These are phyloP conservation scores for Anarrhichthys ocellatus DNA, from an alignment of 2,113 vertebrate genomes.

Conservation along the genomic window DNA sequence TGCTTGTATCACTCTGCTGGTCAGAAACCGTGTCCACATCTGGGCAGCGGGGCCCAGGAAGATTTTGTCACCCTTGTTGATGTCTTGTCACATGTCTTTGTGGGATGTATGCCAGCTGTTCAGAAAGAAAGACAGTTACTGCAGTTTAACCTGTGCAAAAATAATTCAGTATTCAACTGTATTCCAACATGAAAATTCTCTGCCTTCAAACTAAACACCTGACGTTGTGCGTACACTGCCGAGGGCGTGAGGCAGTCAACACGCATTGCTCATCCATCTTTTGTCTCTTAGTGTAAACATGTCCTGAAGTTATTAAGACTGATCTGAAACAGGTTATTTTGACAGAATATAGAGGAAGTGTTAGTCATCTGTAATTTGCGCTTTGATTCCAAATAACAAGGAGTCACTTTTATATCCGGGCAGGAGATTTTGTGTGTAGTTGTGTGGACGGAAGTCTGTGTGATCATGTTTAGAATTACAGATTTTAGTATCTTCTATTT, in stretches of 20 bases:
- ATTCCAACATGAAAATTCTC: neutral
- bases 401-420: neutral
- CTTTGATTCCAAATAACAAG: neutral
- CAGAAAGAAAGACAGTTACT: neutral
- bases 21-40: neutral
- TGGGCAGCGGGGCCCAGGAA: neutral
- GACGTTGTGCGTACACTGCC: slow-evolving; percentile 42
- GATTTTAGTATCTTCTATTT: neutral
- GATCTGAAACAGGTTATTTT: slow-evolving; percentile 15
- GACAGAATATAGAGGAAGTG: neutral
- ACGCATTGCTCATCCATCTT: slow-evolving; percentile 55
- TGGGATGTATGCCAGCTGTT: neutral
- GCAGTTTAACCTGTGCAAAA: neutral
- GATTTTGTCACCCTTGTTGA: neutral
- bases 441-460: slow-evolving; percentile 1
- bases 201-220: slow-evolving; percentile 29
- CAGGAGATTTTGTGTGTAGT: neutral
- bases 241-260: slow-evolving; percentile 34
- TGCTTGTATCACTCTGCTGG: neutral
- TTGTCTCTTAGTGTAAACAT: slow-evolving; percentile 60
- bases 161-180: neutral
- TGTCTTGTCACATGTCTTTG: neutral
- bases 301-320: slow-evolving; percentile 4
- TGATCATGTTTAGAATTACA: neutral
- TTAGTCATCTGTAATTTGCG: neutral